Conservation (phyloP, 2,113 vertebrate species). For the Siniperca knerii region DNA sequence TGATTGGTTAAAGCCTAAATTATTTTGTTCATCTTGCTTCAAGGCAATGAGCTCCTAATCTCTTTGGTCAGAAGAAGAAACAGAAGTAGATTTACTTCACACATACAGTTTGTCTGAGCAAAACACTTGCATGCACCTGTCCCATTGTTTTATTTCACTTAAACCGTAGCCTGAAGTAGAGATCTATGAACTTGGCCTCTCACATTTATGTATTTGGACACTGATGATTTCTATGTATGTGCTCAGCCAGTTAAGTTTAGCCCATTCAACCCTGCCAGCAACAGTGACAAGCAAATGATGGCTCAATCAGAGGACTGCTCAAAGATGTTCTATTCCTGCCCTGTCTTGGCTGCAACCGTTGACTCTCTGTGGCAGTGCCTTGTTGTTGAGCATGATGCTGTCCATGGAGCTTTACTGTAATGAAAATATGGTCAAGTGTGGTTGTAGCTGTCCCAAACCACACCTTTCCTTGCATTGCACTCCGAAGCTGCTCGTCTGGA, state of each 20-base stretch:
- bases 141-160: background rate
- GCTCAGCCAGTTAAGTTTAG: background rate
- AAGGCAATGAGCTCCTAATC: background rate
- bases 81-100: background rate
- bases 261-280: background rate
- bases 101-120: background rate
- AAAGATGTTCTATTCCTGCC: conserved; percentile 28
- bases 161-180: background rate
- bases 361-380: conserved; percentile 36
- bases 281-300: conserved; percentile 33
- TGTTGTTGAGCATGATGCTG: background rate
- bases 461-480: conserved; percentile 19
- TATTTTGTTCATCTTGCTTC: background rate
- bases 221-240: background rate
- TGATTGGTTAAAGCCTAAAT: background rate
- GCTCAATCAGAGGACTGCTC: conserved; percentile 16
- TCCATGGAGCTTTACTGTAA: conserved; percentile 57
- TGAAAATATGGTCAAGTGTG: conserved; percentile 40
- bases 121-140: background rate
- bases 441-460: conserved; percentile 26
- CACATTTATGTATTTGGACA: background rate
- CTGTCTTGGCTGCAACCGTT: conserved; percentile 37
- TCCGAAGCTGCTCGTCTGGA: conserved; percentile 22
- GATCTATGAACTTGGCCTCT: conserved; percentile 6
- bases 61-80: background rate